A percentile compares a stretch with the other conserved stretches of the same genome.
phyloP scores from a whole-genome alignment of 2,888 invertebrate genomes.

The Coenonympha arcania region DNA sequence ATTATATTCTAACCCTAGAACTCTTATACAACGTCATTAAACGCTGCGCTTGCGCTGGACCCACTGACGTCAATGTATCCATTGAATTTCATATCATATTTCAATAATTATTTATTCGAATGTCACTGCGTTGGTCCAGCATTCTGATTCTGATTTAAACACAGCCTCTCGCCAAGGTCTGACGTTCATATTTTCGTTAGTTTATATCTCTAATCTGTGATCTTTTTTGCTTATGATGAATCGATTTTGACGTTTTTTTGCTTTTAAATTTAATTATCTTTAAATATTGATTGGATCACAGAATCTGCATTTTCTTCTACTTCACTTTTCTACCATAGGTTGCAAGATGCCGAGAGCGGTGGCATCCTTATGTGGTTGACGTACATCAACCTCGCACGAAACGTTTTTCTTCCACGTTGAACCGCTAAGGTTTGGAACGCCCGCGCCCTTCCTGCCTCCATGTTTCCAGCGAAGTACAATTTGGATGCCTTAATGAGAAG shows the following conservation, averaged over 20 bases:
- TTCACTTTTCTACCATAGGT: too few species aligned
- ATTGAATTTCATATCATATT: slow-evolving; percentile 12
- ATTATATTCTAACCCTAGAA: background rate
- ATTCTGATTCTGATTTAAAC: slow-evolving; percentile 3
- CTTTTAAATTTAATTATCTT: background rate
- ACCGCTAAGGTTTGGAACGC: too few species aligned
- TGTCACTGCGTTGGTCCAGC: slow-evolving; percentile 10
- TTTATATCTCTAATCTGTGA: background rate
- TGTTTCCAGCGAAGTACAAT: too few species aligned
- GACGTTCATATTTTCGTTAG: background rate
- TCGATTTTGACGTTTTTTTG: background rate
- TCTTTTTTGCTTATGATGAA: background rate
- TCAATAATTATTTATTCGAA: slow-evolving; percentile 8
- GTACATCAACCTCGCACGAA: too few species aligned
- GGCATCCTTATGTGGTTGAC: too few species aligned
- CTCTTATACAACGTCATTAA: too few species aligned
- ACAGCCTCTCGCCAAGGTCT: slow-evolving; percentile 11
- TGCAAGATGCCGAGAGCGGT: too few species aligned
- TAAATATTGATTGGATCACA: too few species aligned
- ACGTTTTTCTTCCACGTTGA: too few species aligned
- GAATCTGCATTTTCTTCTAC: background rate
- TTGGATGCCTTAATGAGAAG: too few species aligned
- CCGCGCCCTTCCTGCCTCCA: too few species aligned
- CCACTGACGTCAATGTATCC: background rate
- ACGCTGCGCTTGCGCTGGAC: background rate